Percentiles rank a stretch among this genome's conserved stretches.
Evolutionary conservation across 2,888 invertebrate species (phyloP).

Genomic region (Serrognathus titanus): DNA sequence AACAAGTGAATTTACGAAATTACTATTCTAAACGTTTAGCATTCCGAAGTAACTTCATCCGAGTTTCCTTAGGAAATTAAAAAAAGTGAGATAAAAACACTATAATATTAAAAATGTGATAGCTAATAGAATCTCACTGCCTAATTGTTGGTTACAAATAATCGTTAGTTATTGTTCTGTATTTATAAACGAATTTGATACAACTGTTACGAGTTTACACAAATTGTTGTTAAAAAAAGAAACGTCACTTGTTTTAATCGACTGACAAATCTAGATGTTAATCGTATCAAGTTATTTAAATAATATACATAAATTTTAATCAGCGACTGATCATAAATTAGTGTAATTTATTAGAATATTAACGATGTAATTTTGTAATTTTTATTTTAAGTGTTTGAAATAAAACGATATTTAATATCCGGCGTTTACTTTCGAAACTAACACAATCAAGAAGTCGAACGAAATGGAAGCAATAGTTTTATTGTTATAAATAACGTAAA

Average conservation of each 20-base stretch:
- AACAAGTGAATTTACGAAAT: background rate
- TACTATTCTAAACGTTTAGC: background rate
- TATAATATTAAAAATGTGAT: constrained; percentile 4
- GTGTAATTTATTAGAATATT: background rate
- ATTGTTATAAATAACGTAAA: background rate
- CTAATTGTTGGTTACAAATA: background rate
- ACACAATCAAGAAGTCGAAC: too few species aligned
- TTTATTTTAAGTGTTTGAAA: background rate
- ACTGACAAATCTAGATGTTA: background rate
- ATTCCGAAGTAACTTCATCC: background rate
- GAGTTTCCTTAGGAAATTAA: constrained; percentile 1
- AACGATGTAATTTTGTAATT: background rate
- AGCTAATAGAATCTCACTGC: constrained; percentile 11
- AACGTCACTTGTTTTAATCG: background rate
- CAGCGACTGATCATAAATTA: background rate
- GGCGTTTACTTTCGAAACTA: too few species aligned
- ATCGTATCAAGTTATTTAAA: background rate
- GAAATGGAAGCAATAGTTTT: background rate
- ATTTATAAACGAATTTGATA: background rate
- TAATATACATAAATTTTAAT: background rate
- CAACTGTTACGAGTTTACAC: background rate
- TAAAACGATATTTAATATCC: background rate
- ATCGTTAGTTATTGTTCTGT: background rate
- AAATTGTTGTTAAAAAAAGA: background rate
- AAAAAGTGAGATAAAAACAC: constrained; percentile 4